Base-by-base conservation (phyloP, 2,113 vertebrate species). In the Hiodon tergisus region DNA sequence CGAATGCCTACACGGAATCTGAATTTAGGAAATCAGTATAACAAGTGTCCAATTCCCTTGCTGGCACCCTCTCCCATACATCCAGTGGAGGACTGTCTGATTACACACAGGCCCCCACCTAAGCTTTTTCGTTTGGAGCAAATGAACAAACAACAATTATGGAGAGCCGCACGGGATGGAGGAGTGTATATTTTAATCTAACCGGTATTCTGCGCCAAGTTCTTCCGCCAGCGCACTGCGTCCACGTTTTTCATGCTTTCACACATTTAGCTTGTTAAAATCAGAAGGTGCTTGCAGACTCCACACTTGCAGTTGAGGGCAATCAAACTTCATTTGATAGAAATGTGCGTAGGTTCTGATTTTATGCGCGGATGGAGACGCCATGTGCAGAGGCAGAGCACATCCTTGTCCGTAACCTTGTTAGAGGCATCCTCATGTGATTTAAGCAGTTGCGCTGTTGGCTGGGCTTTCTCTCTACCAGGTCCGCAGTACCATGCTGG, bases 11-110 rank as follows among this genome's bases (percentile, higher is more conserved):
- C 13, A 68, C 67, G 72, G 73, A 11, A 75, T 73, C 82, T 83
- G 68, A 76, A 77, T 86, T 82, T 84, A 85, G 81, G 78, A 79
- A 77, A 84, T 51, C 73, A 67, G 66, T 71, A 71, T 9, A 66
- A 68, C 70, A 50, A 73, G 58, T 71, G 16, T n/a, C 6, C 67
- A 3, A 5, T 78, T 76, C 69, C 60, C 59, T 55, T 74, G 78
- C 52, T 55, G n/a, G 13, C 31, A 48, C 53, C 16, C 4, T 61
- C 66, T 53, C 54, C 55, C 58, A 73, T 66, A 62, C 54, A 68
- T 71, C 62, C 16, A 58, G 52, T 61, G 71, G 54, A 62, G 74
- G 17, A 68, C 14, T 52, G 78, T 80, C 68, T 70, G 10, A 17
- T 13, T 76, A 83, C 72, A 71, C 54, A 14, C 55, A 9, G 50